Evolutionary conservation across 1,140 invertebrate species (phyloP).

Genomic region (Bombus ignitus): DNA sequence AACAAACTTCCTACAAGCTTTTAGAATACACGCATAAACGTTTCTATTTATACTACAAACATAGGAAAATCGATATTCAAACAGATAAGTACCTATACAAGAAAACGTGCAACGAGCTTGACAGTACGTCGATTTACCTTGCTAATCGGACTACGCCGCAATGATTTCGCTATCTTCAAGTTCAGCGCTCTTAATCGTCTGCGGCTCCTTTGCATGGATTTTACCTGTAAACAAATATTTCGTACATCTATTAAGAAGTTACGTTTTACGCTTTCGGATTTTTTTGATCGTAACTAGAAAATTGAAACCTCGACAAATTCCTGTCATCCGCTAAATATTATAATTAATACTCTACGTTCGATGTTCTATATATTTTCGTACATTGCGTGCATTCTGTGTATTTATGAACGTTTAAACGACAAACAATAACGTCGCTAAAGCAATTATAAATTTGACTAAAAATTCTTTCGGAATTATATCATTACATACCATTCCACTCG

Average conservation of each 20-base stretch:
- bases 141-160: slow-evolving; percentile 28
- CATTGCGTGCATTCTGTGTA: too few relatives aligned
- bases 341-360: too few relatives aligned
- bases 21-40: not conserved
- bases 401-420: too few relatives aligned
- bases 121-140: slow-evolving; percentile 5
- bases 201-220: slow-evolving; percentile 81
- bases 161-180: slow-evolving; percentile 55
- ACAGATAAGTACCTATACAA: not conserved
- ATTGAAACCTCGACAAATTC: too few relatives aligned
- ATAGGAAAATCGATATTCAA: not conserved
- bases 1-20: not conserved
- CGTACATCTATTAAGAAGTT: too few relatives aligned
- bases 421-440: too few relatives aligned
- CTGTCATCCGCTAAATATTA: too few relatives aligned
- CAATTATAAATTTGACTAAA: not conserved
- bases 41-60: not conserved
- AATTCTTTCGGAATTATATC: not conserved
- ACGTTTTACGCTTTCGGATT: too few relatives aligned
- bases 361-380: too few relatives aligned
- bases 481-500: slow-evolving; percentile 80
- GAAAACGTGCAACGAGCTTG: not conserved
- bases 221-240: slow-evolving; percentile 74
- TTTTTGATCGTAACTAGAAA: too few relatives aligned
- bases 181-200: slow-evolving; percentile 81